Evolutionary conservation across 1,140 invertebrate genomes (phyloP), one percentile per base, ranked within the genome.

Genomic region (Cherax quadricarinatus): DNA sequence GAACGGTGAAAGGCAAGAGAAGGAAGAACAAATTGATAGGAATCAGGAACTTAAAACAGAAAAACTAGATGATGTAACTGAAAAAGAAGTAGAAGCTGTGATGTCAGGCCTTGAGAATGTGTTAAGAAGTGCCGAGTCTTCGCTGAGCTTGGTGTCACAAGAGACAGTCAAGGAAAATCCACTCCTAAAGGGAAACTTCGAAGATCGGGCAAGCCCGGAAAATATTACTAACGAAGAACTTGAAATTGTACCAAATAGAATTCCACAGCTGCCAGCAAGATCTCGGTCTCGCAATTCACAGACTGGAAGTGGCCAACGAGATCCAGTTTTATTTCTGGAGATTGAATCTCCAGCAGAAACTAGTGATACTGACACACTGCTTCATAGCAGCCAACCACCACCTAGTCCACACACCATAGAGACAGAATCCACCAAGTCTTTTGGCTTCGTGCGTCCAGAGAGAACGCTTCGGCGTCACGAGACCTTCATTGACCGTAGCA

Each of bases 1-100:
- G 30, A 57, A 78, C 24, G 30, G 24, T 21, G 70, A 79, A 57
- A 75, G 48, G 49, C 60, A 60, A 83, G 66, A 57, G 62, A 62
- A 66, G 24, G 57, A 57, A 53, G 81, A n/a, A 41, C 41, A 0
- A 53, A 78, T 48, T 41, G 18, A 73, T 18, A 53, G 30, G 78
- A 75, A 10, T 86, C 70, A 66, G 80, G 87, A 75, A n/a, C 48
- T 48, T 21, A 30, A 30, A 57, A 12, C 12, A 88, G 24, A 70
- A 49, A 82, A 48, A 14, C 95, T 95, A 7, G 96, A 96, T 85
- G 97, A 97, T 81, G 97, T 97, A 94, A 97, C 97, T 82, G 97
- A 98, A 95, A 97, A 97, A 0, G 98, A 97, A 21, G 98, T 98
- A 83, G 97, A 98, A 93, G 97, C 98, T 95, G 97, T 98, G 0